Base-by-base conservation (phyloP, 2,888 invertebrate genomes). In the Scaptomyza cyrtandrae region DNA sequence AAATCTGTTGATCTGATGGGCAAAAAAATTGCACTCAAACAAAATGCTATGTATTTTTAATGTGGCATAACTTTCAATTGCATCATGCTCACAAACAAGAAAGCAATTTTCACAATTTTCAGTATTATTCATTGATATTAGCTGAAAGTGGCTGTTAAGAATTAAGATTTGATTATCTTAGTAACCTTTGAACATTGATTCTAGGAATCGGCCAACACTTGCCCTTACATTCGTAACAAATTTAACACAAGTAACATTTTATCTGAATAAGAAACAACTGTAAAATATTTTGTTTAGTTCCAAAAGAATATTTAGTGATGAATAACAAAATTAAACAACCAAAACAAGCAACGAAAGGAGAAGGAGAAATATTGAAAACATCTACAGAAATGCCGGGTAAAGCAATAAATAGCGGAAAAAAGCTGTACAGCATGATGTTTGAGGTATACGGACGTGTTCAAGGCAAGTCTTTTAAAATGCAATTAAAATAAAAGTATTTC, bases 371-470 rank as follows among this genome's bases (percentile, higher is more conserved):
- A 27, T 0, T 33, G 1, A 55, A 54, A 27, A 4, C 3, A 24
- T 9, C 37, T 2, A 9, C 41, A 0, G 48, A 73, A n/a, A 29
- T 50, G 10, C 9, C 35, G 2, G 46, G 37, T 16, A 39, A 9
- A 1, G 3, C 14, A 9, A 35, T 63, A 35, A 9, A 0, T 0
- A 41, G 13, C 0, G 31, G 43, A 0, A 56, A 63, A 10, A 65
- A 50, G 14, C 31, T 86, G 6, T 83, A 49, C 13, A 67, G 70
- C 48, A 66, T 63, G 33, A 74, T 55, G 41, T 83, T 83, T 14
- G 83, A 83, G 46, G 55, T 83, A 0, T 80, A 53, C 56, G 83
- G 83, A 0, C 63, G 44, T n/a, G 86, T 83, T 7, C 86, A 83
- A 52, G 82, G 82, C 75, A 46, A 66, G 71, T 63, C 0, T 7